Evolutionary conservation across 2,113 vertebrate genomes (phyloP).

Genomic region (Poeciliopsis occidentalis): DNA sequence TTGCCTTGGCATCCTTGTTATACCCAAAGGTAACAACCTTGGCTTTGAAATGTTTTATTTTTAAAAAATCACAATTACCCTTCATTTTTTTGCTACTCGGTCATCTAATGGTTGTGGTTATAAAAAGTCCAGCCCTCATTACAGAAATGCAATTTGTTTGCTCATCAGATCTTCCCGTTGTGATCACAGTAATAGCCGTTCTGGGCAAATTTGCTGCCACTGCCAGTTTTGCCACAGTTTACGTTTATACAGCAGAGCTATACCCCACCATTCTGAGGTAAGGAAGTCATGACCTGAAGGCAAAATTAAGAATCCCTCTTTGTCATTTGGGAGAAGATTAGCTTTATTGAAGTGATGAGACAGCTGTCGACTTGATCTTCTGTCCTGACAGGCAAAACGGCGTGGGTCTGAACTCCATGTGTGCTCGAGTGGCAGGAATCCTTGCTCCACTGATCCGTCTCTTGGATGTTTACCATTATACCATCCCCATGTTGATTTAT

Average conservation of each 20-base stretch:
- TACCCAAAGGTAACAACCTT: conserved; percentile 83
- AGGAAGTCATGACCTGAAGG: conserved; percentile 7
- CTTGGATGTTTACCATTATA: conserved; percentile 71
- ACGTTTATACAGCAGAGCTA: conserved; percentile 85
- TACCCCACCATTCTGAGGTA: conserved; percentile 89
- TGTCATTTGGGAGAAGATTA: not conserved
- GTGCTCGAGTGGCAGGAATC: conserved; percentile 81
- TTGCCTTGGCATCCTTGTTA: conserved; percentile 79
- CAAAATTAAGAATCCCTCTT: not conserved
- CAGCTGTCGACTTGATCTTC: not conserved
- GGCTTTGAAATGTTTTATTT: not conserved
- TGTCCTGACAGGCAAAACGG: conserved; percentile 81
- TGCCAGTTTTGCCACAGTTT: conserved; percentile 50
- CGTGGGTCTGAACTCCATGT: conserved; percentile 82
- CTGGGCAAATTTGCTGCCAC: conserved; percentile 66
- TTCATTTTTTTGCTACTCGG: not conserved
- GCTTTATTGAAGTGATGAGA: not conserved
- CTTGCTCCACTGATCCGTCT: conserved; percentile 83
- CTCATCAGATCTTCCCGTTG: conserved; percentile 50
- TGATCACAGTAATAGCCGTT: conserved; percentile 53
- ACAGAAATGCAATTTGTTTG: not conserved
- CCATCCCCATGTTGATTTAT: conserved; percentile 83
- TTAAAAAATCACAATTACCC: not conserved
- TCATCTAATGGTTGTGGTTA: not conserved
- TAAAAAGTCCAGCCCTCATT: not conserved